Percentiles rank a stretch among this genome's conserved stretches.
These are phyloP conservation scores for Phaetusa simplex DNA, from an alignment of 2,113 vertebrate genomes.

Conservation along the genomic window DNA sequence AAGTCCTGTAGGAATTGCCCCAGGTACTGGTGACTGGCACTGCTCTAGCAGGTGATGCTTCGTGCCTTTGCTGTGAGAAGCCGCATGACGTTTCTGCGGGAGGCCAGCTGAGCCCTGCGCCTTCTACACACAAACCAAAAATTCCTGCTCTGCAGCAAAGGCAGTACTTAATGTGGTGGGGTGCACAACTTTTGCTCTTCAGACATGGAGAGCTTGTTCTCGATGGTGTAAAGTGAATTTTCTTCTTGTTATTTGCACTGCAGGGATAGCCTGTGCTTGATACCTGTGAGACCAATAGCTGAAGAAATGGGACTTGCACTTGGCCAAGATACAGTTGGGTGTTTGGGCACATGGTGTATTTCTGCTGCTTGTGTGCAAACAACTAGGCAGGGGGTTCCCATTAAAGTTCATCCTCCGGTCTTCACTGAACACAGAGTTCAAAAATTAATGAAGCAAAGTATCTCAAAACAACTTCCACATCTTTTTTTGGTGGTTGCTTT, in stretches of 20 bases:
- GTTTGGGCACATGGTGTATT: background rate
- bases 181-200: background rate
- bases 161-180: background rate
- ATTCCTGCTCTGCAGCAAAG: background rate
- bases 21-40: background rate
- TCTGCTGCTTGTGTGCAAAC: background rate
- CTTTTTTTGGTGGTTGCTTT: background rate
- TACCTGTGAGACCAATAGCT: background rate
- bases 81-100: background rate
- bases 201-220: background rate
- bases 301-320: background rate
- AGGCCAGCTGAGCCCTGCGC: background rate
- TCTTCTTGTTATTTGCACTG: background rate
- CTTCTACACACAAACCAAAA: background rate
- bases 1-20: background rate
- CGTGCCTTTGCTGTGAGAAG: background rate
- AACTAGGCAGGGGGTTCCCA: background rate
- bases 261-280: background rate
- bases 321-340: background rate
- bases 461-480: background rate
- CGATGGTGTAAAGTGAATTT: background rate
- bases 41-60: background rate
- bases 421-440: background rate
- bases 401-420: background rate
- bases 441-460: background rate